A percentile compares a stretch with the other conserved stretches of the same genome.
Evolutionary conservation across 1,140 invertebrate species (phyloP).

Genomic region (Bombus impatiens): DNA sequence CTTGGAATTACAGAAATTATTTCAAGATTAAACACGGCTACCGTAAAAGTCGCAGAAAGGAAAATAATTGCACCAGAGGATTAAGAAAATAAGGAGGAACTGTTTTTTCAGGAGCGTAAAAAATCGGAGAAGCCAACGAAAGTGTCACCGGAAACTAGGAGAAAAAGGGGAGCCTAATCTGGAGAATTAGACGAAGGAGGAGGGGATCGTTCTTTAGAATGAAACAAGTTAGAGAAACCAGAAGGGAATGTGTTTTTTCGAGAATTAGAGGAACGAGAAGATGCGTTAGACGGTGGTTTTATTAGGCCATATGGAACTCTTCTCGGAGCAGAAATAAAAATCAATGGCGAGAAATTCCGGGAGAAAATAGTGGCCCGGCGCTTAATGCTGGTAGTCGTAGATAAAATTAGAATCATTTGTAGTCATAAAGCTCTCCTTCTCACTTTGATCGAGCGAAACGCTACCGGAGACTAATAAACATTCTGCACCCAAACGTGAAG

Average conservation of each 20-base stretch:
- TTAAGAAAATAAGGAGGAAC: background rate
- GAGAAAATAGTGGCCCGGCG: background rate
- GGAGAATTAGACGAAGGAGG: background rate
- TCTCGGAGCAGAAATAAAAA: slow-evolving; percentile 5
- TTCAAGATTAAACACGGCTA: background rate
- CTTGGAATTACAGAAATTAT: background rate
- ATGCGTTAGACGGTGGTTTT: background rate
- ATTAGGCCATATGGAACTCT: background rate
- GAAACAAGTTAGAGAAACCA: slow-evolving; percentile 5
- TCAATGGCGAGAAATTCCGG: background rate
- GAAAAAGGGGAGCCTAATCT: background rate
- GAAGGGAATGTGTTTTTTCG: background rate
- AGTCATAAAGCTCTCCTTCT: slow-evolving; percentile 16
- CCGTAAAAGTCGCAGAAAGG: background rate
- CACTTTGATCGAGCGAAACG: slow-evolving; percentile 15
- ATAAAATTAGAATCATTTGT: slow-evolving; percentile 44
- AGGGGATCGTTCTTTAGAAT: background rate
- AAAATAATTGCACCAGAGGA: background rate
- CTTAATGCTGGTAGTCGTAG: background rate
- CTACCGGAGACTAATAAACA: slow-evolving; percentile 31
- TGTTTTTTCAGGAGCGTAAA: background rate
- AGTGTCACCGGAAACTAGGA: background rate
- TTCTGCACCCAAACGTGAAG: background rate
- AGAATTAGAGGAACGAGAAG: background rate
- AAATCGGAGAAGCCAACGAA: background rate